Percentiles rank a stretch among this genome's conserved stretches.
phyloP scores from a whole-genome alignment of 2,797 vertebrate genomes.

The Hoplostethus atlanticus region DNA sequence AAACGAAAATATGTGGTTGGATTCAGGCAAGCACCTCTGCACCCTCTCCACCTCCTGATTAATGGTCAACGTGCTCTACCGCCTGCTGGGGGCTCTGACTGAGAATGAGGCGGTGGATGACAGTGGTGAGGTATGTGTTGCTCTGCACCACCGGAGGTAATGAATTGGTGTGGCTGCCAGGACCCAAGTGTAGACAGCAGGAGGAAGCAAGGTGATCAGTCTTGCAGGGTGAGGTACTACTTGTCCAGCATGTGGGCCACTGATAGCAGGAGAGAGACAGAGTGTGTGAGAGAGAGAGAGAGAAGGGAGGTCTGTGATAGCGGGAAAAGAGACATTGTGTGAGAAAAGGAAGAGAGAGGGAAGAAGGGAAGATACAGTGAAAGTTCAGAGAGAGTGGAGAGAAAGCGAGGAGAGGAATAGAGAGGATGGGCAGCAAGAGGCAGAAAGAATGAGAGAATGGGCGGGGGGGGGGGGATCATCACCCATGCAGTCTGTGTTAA shows the following conservation, averaged over 20 bases:
- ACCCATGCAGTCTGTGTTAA: constrained; percentile 40
- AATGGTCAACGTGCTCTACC: constrained; percentile 49
- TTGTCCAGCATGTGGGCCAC: constrained; percentile 52
- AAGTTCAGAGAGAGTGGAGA: not conserved
- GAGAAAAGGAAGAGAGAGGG: not conserved
- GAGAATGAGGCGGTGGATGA: constrained; percentile 53
- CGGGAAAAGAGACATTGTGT: not conserved
- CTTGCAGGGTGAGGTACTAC: constrained; percentile 58
- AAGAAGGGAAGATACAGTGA: not conserved
- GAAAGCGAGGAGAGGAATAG: not conserved
- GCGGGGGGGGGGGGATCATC: constrained; percentile 24
- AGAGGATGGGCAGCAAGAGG: not conserved
- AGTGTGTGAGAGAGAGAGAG: constrained; percentile 6
- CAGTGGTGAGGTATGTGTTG: constrained; percentile 67
- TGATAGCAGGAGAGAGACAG: constrained; percentile 46
- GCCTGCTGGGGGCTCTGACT: constrained; percentile 48
- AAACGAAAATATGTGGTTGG: constrained; percentile 27
- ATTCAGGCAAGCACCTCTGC: constrained; percentile 21
- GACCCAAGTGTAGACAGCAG: constrained; percentile 66
- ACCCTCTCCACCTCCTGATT: constrained; percentile 53
- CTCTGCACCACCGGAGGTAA: constrained; percentile 66
- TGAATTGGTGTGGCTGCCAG: constrained; percentile 70
- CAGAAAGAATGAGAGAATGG: constrained; percentile 13
- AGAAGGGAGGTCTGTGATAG: not conserved
- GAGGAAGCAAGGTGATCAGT: constrained; percentile 73